Conservation (phyloP, 2,113 vertebrate genomes). For the Zonotrichia leucophrys region DNA sequence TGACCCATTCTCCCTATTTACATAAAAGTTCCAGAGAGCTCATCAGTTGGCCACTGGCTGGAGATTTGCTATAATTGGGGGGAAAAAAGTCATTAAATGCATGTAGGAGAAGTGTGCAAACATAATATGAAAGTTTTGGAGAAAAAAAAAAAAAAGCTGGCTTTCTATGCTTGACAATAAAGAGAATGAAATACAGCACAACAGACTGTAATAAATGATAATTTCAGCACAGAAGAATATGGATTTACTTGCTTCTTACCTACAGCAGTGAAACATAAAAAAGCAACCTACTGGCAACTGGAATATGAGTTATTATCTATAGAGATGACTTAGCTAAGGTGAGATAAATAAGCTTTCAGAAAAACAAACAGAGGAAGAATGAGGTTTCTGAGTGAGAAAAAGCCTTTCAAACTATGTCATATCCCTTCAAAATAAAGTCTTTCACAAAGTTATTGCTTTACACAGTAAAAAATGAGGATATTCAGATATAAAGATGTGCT, state of each 20-base stretch:
- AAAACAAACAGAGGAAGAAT: not conserved
- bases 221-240: constrained; percentile 2
- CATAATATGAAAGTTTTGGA: not conserved
- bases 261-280: constrained; percentile 8
- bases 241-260: constrained; percentile 21
- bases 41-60: not conserved
- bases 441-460: not conserved
- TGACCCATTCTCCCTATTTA: not conserved
- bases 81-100: accelerated
- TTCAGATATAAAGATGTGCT: not conserved
- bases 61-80: not conserved
- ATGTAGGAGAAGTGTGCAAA: not conserved
- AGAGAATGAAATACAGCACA: not conserved
- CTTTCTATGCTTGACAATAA: not conserved
- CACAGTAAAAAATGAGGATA: not conserved
- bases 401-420: not conserved
- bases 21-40: not conserved
- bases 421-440: not conserved
- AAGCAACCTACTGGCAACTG: not conserved
- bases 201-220: not conserved
- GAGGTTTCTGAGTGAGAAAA: not conserved
- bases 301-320: constrained; percentile 17
- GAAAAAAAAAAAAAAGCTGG: not conserved
- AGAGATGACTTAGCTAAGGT: constrained; percentile 27
- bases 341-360: constrained; percentile 26